Evolutionary conservation across 2,888 invertebrate species (phyloP).

Genomic region (Icerya purchasi): DNA sequence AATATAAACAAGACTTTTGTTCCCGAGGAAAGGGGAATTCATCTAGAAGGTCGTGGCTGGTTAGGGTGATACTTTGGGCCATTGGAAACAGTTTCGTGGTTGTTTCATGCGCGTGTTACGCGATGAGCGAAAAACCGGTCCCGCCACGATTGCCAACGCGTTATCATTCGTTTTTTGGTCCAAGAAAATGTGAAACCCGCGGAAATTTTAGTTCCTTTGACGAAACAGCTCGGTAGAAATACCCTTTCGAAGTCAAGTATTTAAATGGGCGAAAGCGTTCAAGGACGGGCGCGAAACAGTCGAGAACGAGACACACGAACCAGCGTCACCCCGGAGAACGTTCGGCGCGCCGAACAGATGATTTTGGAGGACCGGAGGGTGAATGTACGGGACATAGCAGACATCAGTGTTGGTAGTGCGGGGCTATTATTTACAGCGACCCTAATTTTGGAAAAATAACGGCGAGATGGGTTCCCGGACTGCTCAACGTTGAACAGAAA

Average conservation of each 20-base stretch:
- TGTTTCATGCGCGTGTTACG: too few relatives aligned
- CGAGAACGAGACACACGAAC: conserved; percentile 6
- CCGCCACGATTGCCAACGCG: neutral
- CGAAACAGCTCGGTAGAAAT: conserved; percentile 2
- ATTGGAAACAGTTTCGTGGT: too few relatives aligned
- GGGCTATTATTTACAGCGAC: conserved; percentile 6
- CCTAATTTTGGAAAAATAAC: conserved; percentile 8
- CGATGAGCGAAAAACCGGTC: neutral
- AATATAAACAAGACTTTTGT: too few relatives aligned
- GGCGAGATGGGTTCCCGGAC: conserved; percentile 8
- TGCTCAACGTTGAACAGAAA: conserved; percentile 8
- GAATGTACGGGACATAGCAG: conserved; percentile 9
- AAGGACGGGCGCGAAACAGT: conserved; percentile 7
- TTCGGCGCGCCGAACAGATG: conserved; percentile 3
- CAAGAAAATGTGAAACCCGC: too few relatives aligned
- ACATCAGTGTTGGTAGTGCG: conserved; percentile 6
- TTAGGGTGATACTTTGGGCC: too few relatives aligned
- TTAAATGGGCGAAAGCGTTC: conserved; percentile 7
- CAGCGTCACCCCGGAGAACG: conserved; percentile 5
- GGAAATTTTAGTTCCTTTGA: conserved; percentile 2
- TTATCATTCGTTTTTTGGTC: neutral
- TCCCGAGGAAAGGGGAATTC: too few relatives aligned
- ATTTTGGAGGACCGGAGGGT: too few relatives aligned
- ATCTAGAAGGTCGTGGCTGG: too few relatives aligned
- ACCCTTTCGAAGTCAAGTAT: neutral